A percentile compares a stretch with the other conserved stretches of the same genome.
phyloP scores from a whole-genome alignment of 2,113 vertebrate species.

The Lasiurus cinereus region DNA sequence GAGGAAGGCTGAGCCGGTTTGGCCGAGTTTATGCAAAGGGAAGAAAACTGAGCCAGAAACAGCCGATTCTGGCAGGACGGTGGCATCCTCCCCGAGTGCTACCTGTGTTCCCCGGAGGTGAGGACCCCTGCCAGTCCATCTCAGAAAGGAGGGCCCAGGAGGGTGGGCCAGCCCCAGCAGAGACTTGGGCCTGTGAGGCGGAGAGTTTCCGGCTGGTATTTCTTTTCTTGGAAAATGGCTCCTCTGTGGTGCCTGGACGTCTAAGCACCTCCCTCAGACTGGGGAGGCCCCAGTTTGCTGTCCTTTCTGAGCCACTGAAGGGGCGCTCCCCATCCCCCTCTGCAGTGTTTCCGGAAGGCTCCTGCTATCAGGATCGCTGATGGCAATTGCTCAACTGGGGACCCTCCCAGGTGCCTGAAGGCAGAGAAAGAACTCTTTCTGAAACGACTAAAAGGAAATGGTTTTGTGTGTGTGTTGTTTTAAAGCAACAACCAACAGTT shows the following conservation, averaged over 20 bases:
- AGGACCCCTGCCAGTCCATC: neutral
- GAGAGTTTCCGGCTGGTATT: neutral
- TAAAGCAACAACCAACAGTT: neutral
- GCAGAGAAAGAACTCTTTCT: neutral
- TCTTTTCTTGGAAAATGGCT: neutral
- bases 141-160: neutral
- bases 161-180: neutral
- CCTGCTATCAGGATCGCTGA: neutral
- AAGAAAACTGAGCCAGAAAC: neutral
- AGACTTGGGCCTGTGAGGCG: neutral
- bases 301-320: too few species aligned
- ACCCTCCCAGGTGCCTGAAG: neutral
- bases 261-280: neutral
- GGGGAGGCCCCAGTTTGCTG: neutral
- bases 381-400: neutral
- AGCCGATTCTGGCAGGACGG: too few species aligned
- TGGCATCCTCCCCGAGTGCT: neutral
- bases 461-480: neutral
- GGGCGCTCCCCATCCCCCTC: neutral
- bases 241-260: neutral
- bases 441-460: neutral
- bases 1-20: neutral
- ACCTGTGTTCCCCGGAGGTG: neutral
- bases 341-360: neutral
- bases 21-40: neutral